Evolutionary conservation across 2,113 vertebrate species (phyloP).

Genomic region (Melozone crissalis): DNA sequence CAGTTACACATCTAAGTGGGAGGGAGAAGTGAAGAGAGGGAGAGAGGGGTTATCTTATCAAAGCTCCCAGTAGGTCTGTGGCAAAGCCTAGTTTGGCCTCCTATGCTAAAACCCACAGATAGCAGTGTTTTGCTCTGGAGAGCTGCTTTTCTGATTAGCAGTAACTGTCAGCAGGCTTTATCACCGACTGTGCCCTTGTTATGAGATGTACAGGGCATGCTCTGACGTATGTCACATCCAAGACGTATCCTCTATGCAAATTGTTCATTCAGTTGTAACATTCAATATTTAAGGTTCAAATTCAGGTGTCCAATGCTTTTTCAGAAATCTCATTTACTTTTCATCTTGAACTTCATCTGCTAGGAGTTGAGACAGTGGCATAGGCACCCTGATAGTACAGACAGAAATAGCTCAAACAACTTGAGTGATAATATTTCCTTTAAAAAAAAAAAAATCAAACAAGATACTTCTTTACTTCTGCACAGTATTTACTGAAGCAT

Average conservation of each 20-base stretch:
- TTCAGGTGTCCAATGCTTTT: not conserved
- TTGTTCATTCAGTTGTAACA: too few relatives aligned
- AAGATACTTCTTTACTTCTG: not conserved
- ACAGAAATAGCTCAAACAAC: not conserved
- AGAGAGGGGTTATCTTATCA: constrained; percentile 19
- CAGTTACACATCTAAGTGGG: not conserved
- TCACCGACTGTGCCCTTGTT: not conserved
- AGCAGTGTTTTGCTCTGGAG: not conserved
- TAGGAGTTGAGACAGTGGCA: not conserved
- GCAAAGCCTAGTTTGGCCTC: not conserved
- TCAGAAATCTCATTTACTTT: not conserved
- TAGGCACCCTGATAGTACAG: not conserved
- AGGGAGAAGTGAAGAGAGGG: not conserved
- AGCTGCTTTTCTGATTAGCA: constrained; percentile 38
- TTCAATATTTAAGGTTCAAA: not conserved
- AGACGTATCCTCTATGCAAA: not conserved
- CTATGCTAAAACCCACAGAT: not conserved
- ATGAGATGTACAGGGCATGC: not conserved
- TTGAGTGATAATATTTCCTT: not conserved
- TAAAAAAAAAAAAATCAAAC: not conserved
- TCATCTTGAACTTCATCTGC: not conserved
- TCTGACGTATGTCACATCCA: not conserved
- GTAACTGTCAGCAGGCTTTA: constrained; percentile 25
- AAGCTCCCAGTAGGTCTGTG: not conserved
- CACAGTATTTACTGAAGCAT: not conserved